These are phyloP conservation scores for Platorchestia sp. DNA, from an alignment of 1,140 invertebrate genomes.

Conservation along the genomic window DNA sequence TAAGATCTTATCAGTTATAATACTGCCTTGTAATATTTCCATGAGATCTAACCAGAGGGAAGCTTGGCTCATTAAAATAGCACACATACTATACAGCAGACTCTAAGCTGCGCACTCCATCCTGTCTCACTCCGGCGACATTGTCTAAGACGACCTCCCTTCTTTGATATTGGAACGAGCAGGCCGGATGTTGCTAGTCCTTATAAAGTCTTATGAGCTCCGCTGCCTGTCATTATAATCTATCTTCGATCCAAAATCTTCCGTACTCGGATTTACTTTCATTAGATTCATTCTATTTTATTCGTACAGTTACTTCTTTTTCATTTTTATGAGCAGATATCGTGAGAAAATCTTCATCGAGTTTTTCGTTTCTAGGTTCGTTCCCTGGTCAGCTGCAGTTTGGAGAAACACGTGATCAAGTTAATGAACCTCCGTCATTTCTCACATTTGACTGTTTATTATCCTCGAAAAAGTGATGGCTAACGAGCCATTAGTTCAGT, in stretches of 20 bases:
- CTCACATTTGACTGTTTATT: background rate
- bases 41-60: background rate
- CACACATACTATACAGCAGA: background rate
- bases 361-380: background rate
- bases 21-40: background rate
- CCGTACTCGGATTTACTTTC: background rate
- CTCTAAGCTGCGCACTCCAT: background rate
- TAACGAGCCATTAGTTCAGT: background rate
- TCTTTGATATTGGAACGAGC: background rate
- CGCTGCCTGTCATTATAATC: background rate
- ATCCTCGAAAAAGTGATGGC: background rate
- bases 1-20: background rate
- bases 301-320: background rate
- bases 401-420: background rate
- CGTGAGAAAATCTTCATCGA: background rate
- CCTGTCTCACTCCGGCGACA: background rate
- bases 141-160: background rate
- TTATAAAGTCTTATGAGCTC: background rate
- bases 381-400: background rate
- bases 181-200: background rate
- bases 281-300: background rate
- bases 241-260: background rate
- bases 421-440: background rate
- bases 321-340: background rate
- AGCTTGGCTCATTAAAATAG: background rate